A percentile compares a stretch with the other conserved stretches of the same genome.
Evolutionary conservation across 2,888 invertebrate genomes (phyloP).

Genomic region (Lissocephala sabroskyi): DNA sequence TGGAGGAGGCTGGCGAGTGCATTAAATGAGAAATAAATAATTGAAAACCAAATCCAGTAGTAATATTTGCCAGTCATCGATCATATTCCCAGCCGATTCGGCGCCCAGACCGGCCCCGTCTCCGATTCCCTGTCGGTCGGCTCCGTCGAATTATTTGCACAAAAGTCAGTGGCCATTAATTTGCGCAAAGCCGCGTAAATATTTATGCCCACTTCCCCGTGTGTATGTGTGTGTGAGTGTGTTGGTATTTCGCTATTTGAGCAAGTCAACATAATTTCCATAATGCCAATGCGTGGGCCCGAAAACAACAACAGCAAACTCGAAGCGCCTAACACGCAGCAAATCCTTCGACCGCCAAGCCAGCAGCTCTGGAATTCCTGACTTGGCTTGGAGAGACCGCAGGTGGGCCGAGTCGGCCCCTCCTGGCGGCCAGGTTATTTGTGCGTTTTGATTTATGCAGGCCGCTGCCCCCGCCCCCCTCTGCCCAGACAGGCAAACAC

Average conservation of each 20-base stretch:
- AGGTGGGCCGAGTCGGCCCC: too few relatives aligned
- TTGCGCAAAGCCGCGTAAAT: slow-evolving; percentile 51
- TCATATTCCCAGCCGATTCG: slow-evolving; percentile 5
- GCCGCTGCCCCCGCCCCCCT: background rate
- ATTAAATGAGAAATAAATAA: background rate
- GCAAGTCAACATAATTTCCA: slow-evolving; percentile 58
- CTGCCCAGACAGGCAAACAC: too few relatives aligned
- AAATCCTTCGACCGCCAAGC: slow-evolving; percentile 5
- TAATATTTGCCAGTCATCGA: slow-evolving; percentile 28
- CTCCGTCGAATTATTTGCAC: slow-evolving; percentile 4
- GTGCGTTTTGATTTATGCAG: slow-evolving; percentile 59
- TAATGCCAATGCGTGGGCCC: slow-evolving; percentile 26
- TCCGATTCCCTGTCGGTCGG: too few relatives aligned
- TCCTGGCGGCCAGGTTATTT: slow-evolving; percentile 52
- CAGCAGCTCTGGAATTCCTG: slow-evolving; percentile 24
- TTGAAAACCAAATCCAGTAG: slow-evolving; percentile 12
- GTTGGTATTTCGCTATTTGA: slow-evolving; percentile 51
- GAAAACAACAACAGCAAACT: background rate
- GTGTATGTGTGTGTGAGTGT: background rate
- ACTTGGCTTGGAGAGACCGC: background rate
- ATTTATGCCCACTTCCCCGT: slow-evolving; percentile 40
- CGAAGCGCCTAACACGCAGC: background rate
- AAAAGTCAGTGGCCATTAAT: slow-evolving; percentile 37
- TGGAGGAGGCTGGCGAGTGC: too few relatives aligned
- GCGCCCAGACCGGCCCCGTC: too few relatives aligned